phyloP scores from a whole-genome alignment of 2,797 vertebrate species.

The Clarias platycephalus region DNA sequence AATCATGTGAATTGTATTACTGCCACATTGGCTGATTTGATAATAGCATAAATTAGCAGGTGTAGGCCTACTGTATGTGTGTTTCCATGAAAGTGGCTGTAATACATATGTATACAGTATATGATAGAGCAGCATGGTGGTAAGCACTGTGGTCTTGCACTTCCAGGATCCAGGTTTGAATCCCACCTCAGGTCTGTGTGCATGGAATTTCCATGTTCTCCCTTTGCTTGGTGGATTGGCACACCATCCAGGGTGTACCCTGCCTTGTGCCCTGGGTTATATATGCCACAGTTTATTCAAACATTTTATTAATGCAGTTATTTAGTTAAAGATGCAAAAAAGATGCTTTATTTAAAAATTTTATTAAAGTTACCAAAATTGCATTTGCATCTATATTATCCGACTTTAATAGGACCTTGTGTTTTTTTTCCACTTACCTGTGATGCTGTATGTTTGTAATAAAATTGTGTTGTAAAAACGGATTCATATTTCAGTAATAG shows the following conservation, averaged over 20 bases:
- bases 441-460: too few relatives aligned
- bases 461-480: not conserved
- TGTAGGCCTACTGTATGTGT: not conserved
- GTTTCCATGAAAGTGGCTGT: not conserved
- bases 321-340: not conserved
- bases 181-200: too few relatives aligned
- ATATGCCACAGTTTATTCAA: not conserved
- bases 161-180: too few relatives aligned
- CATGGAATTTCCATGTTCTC: too few relatives aligned
- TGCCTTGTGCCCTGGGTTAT: too few relatives aligned
- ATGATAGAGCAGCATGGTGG: too few relatives aligned
- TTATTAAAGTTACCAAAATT: not conserved
- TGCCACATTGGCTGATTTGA: not conserved
- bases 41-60: not conserved
- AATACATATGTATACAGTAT: too few relatives aligned
- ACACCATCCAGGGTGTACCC: too few relatives aligned
- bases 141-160: too few relatives aligned
- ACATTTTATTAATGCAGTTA: not conserved
- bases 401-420: not conserved
- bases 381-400: not conserved
- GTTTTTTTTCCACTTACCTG: too few relatives aligned
- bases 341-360: not conserved
- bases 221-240: too few relatives aligned
- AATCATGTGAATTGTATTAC: not conserved
- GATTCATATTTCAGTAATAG: not conserved